A percentile compares a stretch with the other conserved stretches of the same genome.
These are phyloP conservation scores for Drosophila mimetica DNA, from an alignment of 2,888 invertebrate species.

Conservation along the genomic window DNA sequence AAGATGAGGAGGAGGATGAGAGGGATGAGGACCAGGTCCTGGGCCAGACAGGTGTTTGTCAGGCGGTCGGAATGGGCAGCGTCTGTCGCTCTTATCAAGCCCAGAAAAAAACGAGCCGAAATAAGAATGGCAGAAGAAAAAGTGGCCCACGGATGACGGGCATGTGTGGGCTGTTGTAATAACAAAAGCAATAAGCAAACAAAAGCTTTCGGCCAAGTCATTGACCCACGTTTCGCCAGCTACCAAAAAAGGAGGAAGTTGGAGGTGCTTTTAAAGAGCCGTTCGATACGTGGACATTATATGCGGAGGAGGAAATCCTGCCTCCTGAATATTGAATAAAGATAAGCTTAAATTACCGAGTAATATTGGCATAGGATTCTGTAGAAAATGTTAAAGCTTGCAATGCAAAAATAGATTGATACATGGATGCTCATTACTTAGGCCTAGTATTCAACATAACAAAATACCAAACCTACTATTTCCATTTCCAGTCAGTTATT, in stretches of 20 bases:
- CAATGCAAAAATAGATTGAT: too few relatives aligned
- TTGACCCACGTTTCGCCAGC: conserved; percentile 49
- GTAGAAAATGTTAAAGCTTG: too few relatives aligned
- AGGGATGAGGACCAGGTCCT: conserved; percentile 37
- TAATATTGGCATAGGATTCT: background rate
- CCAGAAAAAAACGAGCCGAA: conserved; percentile 25
- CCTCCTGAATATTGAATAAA: background rate
- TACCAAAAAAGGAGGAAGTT: conserved; percentile 15
- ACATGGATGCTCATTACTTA: too few relatives aligned
- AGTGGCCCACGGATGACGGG: conserved; percentile 27
- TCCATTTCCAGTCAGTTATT: too few relatives aligned
- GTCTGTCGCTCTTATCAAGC: conserved; percentile 65
- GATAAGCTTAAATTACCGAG: conserved; percentile 8
- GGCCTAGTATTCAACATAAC: too few relatives aligned
- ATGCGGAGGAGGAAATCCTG: conserved; percentile 16
- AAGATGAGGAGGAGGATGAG: background rate
- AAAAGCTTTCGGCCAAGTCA: conserved; percentile 54
- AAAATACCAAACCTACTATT: too few relatives aligned
- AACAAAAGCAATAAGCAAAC: conserved; percentile 59
- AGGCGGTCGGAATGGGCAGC: conserved; percentile 35
- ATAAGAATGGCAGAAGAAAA: conserved; percentile 35
- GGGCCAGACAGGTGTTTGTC: conserved; percentile 74
- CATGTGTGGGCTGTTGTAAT: conserved; percentile 40
- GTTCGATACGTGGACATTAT: conserved; percentile 12
- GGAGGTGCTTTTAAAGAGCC: conserved; percentile 19